phyloP scores from a whole-genome alignment of 2,888 invertebrate genomes.

The Graphium colonna region DNA sequence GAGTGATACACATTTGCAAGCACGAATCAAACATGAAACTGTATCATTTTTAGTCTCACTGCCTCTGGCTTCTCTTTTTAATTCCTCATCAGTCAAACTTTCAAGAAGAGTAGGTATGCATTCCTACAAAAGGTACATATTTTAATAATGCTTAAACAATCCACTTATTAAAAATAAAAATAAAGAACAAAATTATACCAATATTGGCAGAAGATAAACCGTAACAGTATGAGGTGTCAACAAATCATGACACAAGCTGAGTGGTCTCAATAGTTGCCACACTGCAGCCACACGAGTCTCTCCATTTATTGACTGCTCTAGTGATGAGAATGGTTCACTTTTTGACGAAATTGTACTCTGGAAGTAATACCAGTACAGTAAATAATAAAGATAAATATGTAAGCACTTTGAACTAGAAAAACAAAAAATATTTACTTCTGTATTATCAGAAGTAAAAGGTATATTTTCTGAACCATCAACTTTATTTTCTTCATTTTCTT shows the following conservation, averaged over 20 bases:
- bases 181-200: constrained; percentile 73
- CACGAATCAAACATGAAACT: constrained; percentile 95
- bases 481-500: constrained; percentile 59
- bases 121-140: constrained; percentile 79
- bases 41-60: constrained; percentile 98
- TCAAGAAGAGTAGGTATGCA: constrained; percentile 94
- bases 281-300: constrained; percentile 68
- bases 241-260: constrained; percentile 95
- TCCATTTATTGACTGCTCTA: constrained; percentile 61
- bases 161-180: not conserved
- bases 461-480: constrained; percentile 44
- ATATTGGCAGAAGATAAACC: constrained; percentile 94
- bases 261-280: constrained; percentile 88
- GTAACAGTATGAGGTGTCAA: constrained; percentile 94
- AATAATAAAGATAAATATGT: no score
- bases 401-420: no score
- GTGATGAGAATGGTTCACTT: constrained; percentile 62
- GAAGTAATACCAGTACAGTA: constrained; percentile 13
- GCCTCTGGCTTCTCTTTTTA: constrained; percentile 95
- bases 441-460: constrained; percentile 49
- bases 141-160: no score
- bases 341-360: constrained; percentile 48
- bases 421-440: constrained; percentile 46
- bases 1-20: constrained; percentile 92
- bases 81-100: constrained; percentile 95